These are phyloP conservation scores for Trachelus troglodyta DNA, from an alignment of 2,888 invertebrate genomes.

Conservation along the genomic window DNA sequence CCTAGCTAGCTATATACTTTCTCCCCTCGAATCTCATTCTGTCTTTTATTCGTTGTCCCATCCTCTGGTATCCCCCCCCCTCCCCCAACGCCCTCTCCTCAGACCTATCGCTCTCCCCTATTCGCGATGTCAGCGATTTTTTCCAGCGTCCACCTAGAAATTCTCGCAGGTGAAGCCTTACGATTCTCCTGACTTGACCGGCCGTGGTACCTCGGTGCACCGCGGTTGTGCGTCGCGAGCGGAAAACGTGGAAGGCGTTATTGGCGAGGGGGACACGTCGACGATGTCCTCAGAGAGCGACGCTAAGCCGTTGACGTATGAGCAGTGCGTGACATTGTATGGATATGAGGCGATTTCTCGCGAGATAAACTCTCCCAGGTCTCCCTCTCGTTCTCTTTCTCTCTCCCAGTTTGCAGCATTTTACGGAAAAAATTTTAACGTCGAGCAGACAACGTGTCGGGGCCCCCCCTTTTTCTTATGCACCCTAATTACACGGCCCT, in stretches of 20 bases:
- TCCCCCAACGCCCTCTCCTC: conserved; percentile 4
- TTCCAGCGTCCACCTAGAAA: background rate
- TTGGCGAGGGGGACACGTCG: background rate
- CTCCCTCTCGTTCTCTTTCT: background rate
- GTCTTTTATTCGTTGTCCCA: conserved; percentile 13
- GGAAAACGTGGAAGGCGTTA: background rate
- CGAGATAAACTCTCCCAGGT: conserved; percentile 32
- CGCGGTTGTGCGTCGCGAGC: background rate
- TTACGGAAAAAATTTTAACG: conserved; percentile 40
- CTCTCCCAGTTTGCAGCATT: background rate
- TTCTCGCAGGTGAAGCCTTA: background rate
- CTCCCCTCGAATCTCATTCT: background rate
- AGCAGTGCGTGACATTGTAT: conserved; percentile 64
- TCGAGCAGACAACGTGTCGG: conserved; percentile 27
- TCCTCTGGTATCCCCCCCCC: conserved; percentile 23
- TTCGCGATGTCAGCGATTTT: background rate
- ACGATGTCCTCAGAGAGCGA: conserved; percentile 16
- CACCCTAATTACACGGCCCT: background rate
- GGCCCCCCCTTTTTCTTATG: conserved; percentile 13
- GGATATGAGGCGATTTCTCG: conserved; percentile 62
- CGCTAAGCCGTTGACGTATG: conserved; percentile 34
- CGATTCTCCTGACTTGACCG: background rate
- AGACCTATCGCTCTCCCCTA: too few relatives aligned
- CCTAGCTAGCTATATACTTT: background rate
- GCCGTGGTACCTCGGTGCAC: background rate